Evolutionary conservation across 2,113 vertebrate species (phyloP).

Genomic region (Myotis brandtii): DNA sequence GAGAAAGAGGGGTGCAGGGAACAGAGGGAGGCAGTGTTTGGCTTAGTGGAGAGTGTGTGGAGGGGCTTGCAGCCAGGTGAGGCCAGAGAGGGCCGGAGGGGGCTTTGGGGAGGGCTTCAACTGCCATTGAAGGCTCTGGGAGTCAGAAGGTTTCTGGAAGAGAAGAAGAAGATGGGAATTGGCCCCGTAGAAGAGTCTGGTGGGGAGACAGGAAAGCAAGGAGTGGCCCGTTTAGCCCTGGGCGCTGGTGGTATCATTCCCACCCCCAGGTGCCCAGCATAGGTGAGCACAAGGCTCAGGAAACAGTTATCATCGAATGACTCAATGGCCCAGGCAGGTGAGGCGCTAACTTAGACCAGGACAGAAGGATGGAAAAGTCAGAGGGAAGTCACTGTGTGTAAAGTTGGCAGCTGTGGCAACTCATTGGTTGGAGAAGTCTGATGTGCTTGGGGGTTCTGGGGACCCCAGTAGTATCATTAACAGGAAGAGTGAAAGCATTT

Average conservation of each 20-base stretch:
- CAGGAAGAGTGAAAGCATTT: not conserved
- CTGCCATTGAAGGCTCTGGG: not conserved
- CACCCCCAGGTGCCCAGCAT: not conserved
- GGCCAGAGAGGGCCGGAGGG: not conserved
- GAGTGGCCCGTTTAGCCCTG: not conserved
- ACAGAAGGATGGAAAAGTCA: not conserved
- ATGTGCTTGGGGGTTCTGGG: not conserved
- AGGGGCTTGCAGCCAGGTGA: conserved; percentile 7
- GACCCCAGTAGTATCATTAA: not conserved
- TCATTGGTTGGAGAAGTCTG: not conserved
- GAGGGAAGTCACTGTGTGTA: not conserved
- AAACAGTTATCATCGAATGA: not conserved
- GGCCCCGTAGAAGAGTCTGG: not conserved
- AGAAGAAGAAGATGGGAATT: not conserved
- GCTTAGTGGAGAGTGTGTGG: not conserved
- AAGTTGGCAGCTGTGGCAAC: not conserved
- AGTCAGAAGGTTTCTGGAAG: not conserved
- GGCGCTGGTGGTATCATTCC: not conserved
- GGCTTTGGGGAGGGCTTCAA: not conserved
- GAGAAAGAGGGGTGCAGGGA: not conserved
- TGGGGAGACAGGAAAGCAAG: not conserved
- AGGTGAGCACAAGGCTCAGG: not conserved
- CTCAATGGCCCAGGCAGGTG: not conserved
- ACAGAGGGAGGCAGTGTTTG: not conserved
- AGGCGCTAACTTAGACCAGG: not conserved